Evolutionary conservation across 2,888 invertebrate species (phyloP), one percentile per base, ranked within the genome.

Genomic region (Phania funesta): DNA sequence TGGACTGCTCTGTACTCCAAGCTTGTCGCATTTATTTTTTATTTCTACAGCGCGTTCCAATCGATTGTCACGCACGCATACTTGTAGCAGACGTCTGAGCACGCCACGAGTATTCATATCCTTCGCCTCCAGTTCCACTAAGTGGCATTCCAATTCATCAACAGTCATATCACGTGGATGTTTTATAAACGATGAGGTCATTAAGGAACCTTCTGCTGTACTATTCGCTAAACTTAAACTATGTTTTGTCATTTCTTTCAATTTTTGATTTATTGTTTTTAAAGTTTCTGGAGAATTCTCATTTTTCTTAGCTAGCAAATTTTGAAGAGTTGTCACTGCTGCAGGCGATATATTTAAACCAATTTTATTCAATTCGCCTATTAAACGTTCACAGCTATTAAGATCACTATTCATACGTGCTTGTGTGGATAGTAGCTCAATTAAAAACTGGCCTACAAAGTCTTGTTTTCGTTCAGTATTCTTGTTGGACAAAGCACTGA

Each of bases 41-140:
- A 94, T 89, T 83, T 93, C 92, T 20, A 92, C 87, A 0, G 94
- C 94, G 1, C 93, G 92, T 0, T 92, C 82, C 5, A 93, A 84
- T 84, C 94, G 93, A 0, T 93, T 93, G 0, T 92, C 90, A 20
- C 92, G 92, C 54, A 93, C 93, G 83, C 93, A 92, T 38, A 91
- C 86, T 83, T 94, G 93, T 1, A 95, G 89, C 6, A 95, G 87
- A 75, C 92, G 93, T 6, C 95, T 90, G 3, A 95, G 86, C 0
- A 94, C 93, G 0, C 95, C 95, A 4, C 95, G 92, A 0, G 93
- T 92, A 90, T 95, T 94, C 92, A 95, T 92, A 22, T 92, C 92
- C 86, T 95, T 94, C 35, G 92, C 91, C 87, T 93, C 93, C n/a
- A 95, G 87, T 85, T 95, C 94, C 5, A 91, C 88, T 0, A 95